Conservation (phyloP, 2,888 invertebrate species). For the Coremacera marginata region DNA sequence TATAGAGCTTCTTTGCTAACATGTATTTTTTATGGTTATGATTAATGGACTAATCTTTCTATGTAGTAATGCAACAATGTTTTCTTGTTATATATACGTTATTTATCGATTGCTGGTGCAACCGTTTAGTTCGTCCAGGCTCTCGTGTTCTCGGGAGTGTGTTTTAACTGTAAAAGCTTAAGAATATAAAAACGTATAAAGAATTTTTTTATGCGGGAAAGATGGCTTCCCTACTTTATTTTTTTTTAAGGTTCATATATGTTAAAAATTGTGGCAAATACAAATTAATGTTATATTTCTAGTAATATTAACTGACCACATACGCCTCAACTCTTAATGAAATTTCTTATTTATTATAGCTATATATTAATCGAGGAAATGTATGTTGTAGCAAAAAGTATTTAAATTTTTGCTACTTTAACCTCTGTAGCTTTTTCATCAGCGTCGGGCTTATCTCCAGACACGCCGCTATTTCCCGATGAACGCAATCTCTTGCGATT, state of each 20-base stretch:
- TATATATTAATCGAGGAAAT: neutral
- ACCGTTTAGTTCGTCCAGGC: too few relatives aligned
- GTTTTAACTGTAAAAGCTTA: neutral
- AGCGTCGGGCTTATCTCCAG: slow-evolving; percentile 53
- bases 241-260: neutral
- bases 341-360: neutral
- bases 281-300: neutral
- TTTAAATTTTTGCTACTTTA: slow-evolving; percentile 54
- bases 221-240: neutral
- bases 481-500: slow-evolving; percentile 90
- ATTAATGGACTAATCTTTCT: too few relatives aligned
- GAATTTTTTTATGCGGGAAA: slow-evolving; percentile 1
- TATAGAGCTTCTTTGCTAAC: too few relatives aligned
- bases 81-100: too few relatives aligned
- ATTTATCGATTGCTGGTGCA: too few relatives aligned
- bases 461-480: slow-evolving; percentile 72
- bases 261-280: slow-evolving; percentile 19
- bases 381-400: neutral
- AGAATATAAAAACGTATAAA: neutral
- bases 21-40: too few relatives aligned
- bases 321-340: neutral
- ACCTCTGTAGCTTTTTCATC: slow-evolving; percentile 57
- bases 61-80: too few relatives aligned
- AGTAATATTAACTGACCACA: slow-evolving; percentile 9
- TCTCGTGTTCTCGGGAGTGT: too few relatives aligned